Evolutionary conservation across 2,888 invertebrate genomes (phyloP).

Genomic region (Argyresthia albistria): DNA sequence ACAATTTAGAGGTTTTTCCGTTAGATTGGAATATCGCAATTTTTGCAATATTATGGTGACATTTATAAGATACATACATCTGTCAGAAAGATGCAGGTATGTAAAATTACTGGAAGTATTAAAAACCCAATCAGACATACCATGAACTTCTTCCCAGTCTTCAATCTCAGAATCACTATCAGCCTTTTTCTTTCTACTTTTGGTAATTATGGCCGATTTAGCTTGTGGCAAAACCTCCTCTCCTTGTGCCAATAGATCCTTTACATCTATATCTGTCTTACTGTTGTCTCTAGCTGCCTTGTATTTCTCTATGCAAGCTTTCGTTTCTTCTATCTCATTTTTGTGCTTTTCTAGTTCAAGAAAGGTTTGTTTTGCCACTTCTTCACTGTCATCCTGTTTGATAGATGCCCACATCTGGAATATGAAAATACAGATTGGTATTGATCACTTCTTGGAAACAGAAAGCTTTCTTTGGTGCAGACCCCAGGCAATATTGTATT

Average conservation of each 20-base stretch:
- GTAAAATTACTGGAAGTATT: background rate
- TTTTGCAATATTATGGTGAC: no score
- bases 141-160: constrained; percentile 84
- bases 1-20: no score
- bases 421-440: background rate
- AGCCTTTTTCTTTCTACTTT: constrained; percentile 28
- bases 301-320: constrained; percentile 67
- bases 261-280: constrained; percentile 61
- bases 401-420: constrained; percentile 49
- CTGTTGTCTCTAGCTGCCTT: constrained; percentile 29
- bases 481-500: no score
- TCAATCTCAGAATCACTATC: constrained; percentile 77
- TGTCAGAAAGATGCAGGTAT: no score
- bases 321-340: constrained; percentile 73
- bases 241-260: constrained; percentile 76
- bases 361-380: constrained; percentile 63
- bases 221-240: constrained; percentile 53
- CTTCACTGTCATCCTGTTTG: constrained; percentile 43
- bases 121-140: constrained; percentile 22
- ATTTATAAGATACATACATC: no score
- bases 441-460: no score
- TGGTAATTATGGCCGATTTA: constrained; percentile 25
- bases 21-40: no score
- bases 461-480: no score
- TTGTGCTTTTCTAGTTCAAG: constrained; percentile 72